Evolutionary conservation across 2,797 vertebrate genomes (phyloP).

Genomic region (Staurois parvus): DNA sequence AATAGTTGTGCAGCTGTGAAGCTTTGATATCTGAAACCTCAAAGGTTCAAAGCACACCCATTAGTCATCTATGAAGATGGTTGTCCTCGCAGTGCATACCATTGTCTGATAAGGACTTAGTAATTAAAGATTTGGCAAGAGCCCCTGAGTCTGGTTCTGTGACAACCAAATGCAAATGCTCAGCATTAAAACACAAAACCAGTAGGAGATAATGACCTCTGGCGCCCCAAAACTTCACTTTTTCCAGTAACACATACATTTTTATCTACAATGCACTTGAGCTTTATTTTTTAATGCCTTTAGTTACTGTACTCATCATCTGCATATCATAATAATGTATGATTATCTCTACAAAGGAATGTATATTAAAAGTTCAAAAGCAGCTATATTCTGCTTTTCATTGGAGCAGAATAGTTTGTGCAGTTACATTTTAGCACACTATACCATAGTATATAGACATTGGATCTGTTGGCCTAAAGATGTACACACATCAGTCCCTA

Average conservation of each 20-base stretch:
- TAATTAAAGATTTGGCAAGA: slow-evolving; percentile 62
- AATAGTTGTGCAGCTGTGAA: slow-evolving; percentile 25
- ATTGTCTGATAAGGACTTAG: slow-evolving; percentile 49
- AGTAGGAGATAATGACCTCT: slow-evolving; percentile 41
- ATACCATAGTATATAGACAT: too few species aligned
- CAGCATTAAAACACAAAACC: slow-evolving; percentile 26
- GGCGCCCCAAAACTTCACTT: slow-evolving; percentile 26
- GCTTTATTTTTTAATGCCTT: neutral
- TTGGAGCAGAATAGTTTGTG: neutral
- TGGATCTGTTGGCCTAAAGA: too few species aligned
- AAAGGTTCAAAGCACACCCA: slow-evolving; percentile 52
- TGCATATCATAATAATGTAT: neutral
- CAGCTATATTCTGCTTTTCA: neutral
- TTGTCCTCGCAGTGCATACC: slow-evolving; percentile 56
- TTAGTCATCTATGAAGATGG: slow-evolving; percentile 56
- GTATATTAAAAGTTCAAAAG: slow-evolving; percentile 10
- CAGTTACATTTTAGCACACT: too few species aligned
- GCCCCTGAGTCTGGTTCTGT: slow-evolving; percentile 43
- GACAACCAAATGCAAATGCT: slow-evolving; percentile 49
- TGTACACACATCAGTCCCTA: too few species aligned
- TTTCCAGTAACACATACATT: neutral
- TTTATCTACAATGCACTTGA: slow-evolving; percentile 16
- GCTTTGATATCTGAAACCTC: slow-evolving; percentile 60
- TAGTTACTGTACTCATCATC: neutral
- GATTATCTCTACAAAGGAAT: neutral